phyloP scores from a whole-genome alignment of 2,113 vertebrate species.

The Petrocephalus microphthalmus region DNA sequence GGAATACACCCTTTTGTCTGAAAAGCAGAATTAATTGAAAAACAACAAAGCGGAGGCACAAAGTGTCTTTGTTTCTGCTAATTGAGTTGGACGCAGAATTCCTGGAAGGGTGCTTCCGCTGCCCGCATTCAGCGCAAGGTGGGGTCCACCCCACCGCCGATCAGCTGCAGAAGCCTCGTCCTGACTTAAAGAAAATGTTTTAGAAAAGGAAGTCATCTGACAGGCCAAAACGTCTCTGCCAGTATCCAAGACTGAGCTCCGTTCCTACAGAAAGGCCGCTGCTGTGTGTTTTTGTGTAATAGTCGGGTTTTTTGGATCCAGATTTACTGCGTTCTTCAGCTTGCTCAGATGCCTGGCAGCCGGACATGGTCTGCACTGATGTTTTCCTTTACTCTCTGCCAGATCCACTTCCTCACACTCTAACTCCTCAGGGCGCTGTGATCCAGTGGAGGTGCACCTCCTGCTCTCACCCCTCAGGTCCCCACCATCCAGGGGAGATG shows the following conservation, averaged over 20 bases:
- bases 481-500: not conserved
- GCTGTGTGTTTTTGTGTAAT: not conserved
- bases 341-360: not conserved
- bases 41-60: conserved; percentile 61
- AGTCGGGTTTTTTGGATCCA: not conserved
- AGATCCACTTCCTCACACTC: not conserved
- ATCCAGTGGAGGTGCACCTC: not conserved
- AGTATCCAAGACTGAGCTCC: not conserved
- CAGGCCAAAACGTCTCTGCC: not conserved
- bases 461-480: not conserved
- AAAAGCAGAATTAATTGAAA: conserved; percentile 57
- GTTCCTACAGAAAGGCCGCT: not conserved
- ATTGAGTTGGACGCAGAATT: conserved; percentile 36
- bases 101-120: not conserved
- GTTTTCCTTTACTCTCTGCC: not conserved
- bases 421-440: not conserved
- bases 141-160: not conserved
- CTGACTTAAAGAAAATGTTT: not conserved
- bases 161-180: not conserved
- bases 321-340: not conserved
- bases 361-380: not conserved
- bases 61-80: conserved; percentile 56
- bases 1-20: conserved; percentile 27
- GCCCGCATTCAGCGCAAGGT: not conserved
- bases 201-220: not conserved